phyloP scores from a whole-genome alignment of 2,113 vertebrate species.

The Acanthisitta chloris region DNA sequence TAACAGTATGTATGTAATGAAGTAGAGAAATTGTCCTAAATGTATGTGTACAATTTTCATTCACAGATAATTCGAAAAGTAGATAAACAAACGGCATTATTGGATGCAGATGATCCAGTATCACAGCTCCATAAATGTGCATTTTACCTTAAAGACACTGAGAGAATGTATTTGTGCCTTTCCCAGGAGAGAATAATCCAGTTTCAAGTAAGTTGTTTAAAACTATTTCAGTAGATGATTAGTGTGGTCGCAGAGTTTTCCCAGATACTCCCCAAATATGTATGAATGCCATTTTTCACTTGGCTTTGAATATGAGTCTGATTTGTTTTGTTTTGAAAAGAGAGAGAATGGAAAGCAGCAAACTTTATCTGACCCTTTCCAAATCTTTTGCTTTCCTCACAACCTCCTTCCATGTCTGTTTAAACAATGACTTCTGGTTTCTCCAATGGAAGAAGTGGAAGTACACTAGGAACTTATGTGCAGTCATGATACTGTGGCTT shows the following conservation, averaged over 20 bases:
- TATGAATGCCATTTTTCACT: not conserved
- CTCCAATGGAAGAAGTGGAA: not conserved
- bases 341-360: not conserved
- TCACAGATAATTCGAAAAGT: conserved; percentile 97
- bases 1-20: not conserved
- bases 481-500: not conserved
- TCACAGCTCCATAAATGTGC: conserved; percentile 99
- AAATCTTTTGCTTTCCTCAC: not conserved
- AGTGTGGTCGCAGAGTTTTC: accelerated
- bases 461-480: not conserved
- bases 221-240: not conserved
- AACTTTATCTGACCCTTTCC: not conserved
- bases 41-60: not conserved
- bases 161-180: conserved; percentile 99
- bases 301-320: not conserved
- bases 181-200: conserved; percentile 99
- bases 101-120: conserved; percentile 97
- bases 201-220: conserved; percentile 88
- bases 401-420: not conserved
- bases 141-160: conserved; percentile 99
- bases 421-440: not conserved
- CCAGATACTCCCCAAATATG: not conserved
- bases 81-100: conserved; percentile 96
- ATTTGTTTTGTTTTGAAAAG: not conserved
- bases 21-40: not conserved